Conservation (phyloP, 2,113 vertebrate genomes). For the Lophius piscatorius region DNA sequence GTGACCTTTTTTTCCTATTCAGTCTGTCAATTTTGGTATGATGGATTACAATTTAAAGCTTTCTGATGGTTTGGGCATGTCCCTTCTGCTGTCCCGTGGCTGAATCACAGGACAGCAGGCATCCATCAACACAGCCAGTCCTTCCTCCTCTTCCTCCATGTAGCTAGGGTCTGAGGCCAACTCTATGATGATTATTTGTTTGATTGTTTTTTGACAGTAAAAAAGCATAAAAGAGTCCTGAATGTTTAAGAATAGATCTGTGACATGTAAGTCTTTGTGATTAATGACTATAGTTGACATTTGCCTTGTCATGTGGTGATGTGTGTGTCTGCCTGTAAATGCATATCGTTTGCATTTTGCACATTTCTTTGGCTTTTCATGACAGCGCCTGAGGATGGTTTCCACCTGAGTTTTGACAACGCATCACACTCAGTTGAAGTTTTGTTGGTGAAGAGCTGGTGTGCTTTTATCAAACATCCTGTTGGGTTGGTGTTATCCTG, state of each 20-base stretch:
- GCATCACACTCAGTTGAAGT: constrained; percentile 28
- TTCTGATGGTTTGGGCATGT: constrained; percentile 41
- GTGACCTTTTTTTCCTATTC: constrained; percentile 18
- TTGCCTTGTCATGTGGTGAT: constrained; percentile 11
- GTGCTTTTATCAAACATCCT: constrained; percentile 43
- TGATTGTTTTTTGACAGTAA: constrained; percentile 6
- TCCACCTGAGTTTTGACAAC: constrained; percentile 48
- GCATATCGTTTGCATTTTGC: constrained; percentile 7
- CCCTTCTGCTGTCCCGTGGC: constrained; percentile 40
- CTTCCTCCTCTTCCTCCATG: constrained; percentile 18
- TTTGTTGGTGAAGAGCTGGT: constrained; percentile 28
- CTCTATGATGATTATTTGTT: constrained; percentile 28
- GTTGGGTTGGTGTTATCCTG: constrained; percentile 47
- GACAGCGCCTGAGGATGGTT: constrained; percentile 14
- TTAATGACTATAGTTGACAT: constrained; percentile 19
- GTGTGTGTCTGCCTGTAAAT: background rate
- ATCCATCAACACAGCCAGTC: constrained; percentile 52
- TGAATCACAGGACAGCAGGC: constrained; percentile 48
- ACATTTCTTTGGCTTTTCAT: constrained; percentile 25
- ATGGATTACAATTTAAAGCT: constrained; percentile 67
- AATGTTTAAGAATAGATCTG: constrained; percentile 26
- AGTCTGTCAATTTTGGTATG: constrained; percentile 48
- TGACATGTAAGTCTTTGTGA: constrained; percentile 11
- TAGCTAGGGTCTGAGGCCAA: constrained; percentile 11
- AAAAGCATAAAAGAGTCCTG: background rate